phyloP scores from a whole-genome alignment of 2,797 vertebrate genomes.

The Pseudopleuronectes americanus region DNA sequence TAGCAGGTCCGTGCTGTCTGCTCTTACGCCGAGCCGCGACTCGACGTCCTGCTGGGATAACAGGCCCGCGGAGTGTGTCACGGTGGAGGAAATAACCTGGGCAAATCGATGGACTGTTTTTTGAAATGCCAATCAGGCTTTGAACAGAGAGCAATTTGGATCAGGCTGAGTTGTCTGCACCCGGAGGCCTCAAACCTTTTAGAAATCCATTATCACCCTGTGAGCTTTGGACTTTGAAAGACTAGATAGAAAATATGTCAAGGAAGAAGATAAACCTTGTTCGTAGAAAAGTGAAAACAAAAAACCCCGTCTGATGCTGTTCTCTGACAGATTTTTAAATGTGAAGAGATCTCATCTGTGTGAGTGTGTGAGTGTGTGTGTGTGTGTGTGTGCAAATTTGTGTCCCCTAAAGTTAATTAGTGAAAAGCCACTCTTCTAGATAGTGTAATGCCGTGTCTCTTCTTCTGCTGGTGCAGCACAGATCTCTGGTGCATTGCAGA shows the following conservation, averaged over 20 bases:
- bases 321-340: not conserved
- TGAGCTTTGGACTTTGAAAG: conserved; percentile 33
- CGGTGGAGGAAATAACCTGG: conserved; percentile 61
- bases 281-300: conserved; percentile 22
- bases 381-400: not conserved
- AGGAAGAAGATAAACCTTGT: conserved; percentile 17
- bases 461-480: conserved; percentile 21
- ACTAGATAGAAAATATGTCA: conserved; percentile 44
- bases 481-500: conserved; percentile 56
- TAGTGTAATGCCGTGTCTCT: conserved; percentile 4
- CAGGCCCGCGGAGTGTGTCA: conserved; percentile 59
- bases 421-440: not conserved
- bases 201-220: conserved; percentile 58
- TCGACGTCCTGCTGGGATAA: conserved; percentile 67
- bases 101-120: conserved; percentile 69
- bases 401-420: not conserved
- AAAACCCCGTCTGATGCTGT: not conserved
- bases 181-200: conserved; percentile 61
- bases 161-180: conserved; percentile 47
- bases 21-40: conserved; percentile 41
- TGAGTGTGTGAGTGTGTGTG: too few species aligned
- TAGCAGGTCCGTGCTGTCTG: conserved; percentile 14
- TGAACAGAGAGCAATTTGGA: conserved; percentile 66
- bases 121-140: conserved; percentile 75
- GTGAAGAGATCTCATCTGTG: not conserved